phyloP scores from a whole-genome alignment of 2,113 vertebrate genomes.

The Tetrax tetrax region DNA sequence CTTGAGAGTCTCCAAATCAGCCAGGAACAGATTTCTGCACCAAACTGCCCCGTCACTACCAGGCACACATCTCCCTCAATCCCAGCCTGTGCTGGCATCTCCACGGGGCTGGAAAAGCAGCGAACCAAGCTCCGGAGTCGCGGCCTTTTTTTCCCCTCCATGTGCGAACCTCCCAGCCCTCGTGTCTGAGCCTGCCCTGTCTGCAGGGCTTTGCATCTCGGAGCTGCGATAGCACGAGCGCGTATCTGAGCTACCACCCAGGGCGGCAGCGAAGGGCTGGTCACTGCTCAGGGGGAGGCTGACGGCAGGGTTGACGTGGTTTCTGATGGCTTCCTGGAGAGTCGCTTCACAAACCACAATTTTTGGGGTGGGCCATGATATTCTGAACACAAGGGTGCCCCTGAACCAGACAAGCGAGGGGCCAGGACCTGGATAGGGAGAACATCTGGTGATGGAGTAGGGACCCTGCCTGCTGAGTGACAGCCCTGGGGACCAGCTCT shows the following conservation, averaged over 20 bases:
- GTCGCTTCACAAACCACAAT: neutral
- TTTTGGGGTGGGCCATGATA: neutral
- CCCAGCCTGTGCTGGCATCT: neutral
- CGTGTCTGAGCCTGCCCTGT: constrained; percentile 25
- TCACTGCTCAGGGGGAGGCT: neutral
- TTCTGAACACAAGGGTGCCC: neutral
- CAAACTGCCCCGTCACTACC: neutral
- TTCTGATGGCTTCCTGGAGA: neutral
- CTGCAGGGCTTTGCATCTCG: neutral
- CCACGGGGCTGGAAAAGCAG: neutral
- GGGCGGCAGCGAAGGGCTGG: neutral
- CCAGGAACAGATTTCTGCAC: neutral
- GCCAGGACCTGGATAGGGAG: neutral
- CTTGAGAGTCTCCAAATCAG: neutral
- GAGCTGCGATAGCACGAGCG: neutral
- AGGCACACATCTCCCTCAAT: neutral
- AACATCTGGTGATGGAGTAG: neutral
- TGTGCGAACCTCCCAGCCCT: neutral
- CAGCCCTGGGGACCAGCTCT: neutral
- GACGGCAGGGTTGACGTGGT: neutral
- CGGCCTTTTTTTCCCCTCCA: neutral
- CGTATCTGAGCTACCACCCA: neutral
- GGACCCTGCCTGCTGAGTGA: neutral
- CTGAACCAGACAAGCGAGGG: neutral
- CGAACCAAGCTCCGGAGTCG: rapidly evolving